A percentile compares a stretch with the other conserved stretches of the same genome.
Evolutionary conservation across 2,113 vertebrate species (phyloP).

Genomic region (Forbesichthys agassizii): DNA sequence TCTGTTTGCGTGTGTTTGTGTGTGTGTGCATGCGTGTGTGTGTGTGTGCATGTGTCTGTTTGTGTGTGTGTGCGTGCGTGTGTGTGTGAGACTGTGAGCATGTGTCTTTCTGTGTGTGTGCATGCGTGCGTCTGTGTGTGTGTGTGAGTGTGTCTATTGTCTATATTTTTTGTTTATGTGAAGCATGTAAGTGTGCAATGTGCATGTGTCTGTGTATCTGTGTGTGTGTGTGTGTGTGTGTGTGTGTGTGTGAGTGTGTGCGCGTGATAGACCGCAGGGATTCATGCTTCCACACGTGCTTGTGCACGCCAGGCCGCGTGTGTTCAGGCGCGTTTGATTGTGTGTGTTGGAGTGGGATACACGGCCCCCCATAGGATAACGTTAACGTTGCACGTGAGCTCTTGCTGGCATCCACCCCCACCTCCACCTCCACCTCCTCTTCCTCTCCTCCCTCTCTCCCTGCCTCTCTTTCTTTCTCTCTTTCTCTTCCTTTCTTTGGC

Average conservation of each 20-base stretch:
- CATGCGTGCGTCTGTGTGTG: too few species aligned
- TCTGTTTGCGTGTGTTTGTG: conserved; percentile 6
- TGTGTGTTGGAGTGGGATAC: conserved; percentile 62
- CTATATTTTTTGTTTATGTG: not conserved
- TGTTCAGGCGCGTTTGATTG: not conserved
- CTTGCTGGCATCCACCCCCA: conserved; percentile 26
- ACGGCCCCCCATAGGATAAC: too few species aligned
- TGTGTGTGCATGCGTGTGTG: too few species aligned
- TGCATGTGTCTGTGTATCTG: not conserved
- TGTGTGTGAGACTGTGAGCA: not conserved
- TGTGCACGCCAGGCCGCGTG: conserved; percentile 6
- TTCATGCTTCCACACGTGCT: conserved; percentile 14
- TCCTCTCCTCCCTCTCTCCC: conserved; percentile 26
- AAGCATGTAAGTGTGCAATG: not conserved
- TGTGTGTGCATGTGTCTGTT: too few species aligned
- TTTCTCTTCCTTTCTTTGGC: conserved; percentile 42
- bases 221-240: conserved; percentile 3
- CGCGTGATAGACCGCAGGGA: not conserved
- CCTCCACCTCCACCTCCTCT: conserved; percentile 28
- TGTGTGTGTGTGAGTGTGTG: conserved; percentile 8
- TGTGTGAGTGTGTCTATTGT: conserved; percentile 2
- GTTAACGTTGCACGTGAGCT: conserved; percentile 59
- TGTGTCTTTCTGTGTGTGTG: too few species aligned
- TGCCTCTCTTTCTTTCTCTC: conserved; percentile 22
- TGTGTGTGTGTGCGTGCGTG: too few species aligned